These are phyloP conservation scores for Phodopus roborovskii DNA, from an alignment of 2,113 vertebrate genomes.

Conservation along the genomic window DNA sequence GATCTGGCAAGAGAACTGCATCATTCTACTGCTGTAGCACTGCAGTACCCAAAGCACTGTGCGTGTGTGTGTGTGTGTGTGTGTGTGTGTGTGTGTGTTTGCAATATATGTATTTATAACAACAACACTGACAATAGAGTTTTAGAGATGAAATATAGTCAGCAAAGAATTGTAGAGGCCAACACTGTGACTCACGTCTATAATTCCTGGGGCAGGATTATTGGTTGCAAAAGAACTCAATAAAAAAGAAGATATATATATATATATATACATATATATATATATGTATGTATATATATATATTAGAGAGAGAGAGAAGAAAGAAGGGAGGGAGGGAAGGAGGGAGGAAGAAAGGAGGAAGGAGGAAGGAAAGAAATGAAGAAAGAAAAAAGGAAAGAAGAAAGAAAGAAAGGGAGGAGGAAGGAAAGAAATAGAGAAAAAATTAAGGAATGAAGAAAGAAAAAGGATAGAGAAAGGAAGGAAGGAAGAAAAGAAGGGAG, in stretches of 20 bases:
- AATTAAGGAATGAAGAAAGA: background rate
- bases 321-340: no score
- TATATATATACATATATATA: no score
- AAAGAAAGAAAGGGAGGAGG: no score
- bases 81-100: accelerated
- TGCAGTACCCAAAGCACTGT: background rate
- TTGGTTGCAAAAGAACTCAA: background rate
- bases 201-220: background rate
- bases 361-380: no score
- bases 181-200: background rate
- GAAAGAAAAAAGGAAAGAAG: background rate
- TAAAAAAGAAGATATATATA: background rate
- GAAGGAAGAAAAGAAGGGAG: no score
- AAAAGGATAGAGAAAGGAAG: no score
- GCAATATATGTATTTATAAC: background rate
- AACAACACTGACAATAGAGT: background rate
- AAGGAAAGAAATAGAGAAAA: no score
- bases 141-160: constrained; percentile 35
- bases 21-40: background rate
- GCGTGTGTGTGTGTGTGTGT: background rate
- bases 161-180: background rate
- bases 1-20: background rate
- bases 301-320: no score
- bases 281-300: no score
- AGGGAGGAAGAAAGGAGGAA: no score